Base-by-base conservation (phyloP, 2,888 invertebrate genomes). In the Drosophila niveifrons region DNA sequence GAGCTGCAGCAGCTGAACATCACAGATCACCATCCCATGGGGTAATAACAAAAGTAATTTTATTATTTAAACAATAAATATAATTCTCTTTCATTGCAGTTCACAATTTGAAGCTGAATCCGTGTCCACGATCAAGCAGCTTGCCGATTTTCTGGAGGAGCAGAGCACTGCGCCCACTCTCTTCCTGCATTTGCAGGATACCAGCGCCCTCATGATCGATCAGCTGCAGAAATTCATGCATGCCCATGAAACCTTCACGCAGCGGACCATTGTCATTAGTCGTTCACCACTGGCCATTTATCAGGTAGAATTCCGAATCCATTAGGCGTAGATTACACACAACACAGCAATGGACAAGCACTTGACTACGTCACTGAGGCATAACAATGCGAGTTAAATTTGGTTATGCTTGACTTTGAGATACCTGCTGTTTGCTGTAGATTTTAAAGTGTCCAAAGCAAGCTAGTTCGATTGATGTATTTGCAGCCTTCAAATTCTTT, bases 281-380 rank as follows among this genome's bases (percentile, higher is more conserved):
- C 90, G 89, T 43, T 93, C 92, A 1, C 92, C 92, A 1, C 75
- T 91, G 56, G 90, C 88, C n/a, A 91, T 93, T 51, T 92, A 92
- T 61, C 92, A 92, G 89, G 92, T 92, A 41, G 8, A 4, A 62
- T 36, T 6, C 3, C n/a, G 15, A 15, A 43, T 11, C 13, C 10
- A 43, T 41, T 15, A 15, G 8, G n/a, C 44, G 9, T 15, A 10
- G 17, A 29, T 50, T 10, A 6, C 15, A 18, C 11, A 4, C 9
- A 17, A 1, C n/a, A 11, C 3, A 17, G 15, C 2, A 51, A n/a
- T 51, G 36, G 36, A 51, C 52, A 52, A 11, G 11, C 15, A 43
- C 17, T 29, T 29, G 11, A 43, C 11, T n/a, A 29, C 13, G 13
- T 39, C 39, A 29, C 43, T 31, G 15, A 31, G 15, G 6, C 10